These are phyloP conservation scores for Mobula hypostoma DNA, from an alignment of 2,113 vertebrate genomes.

Conservation along the genomic window DNA sequence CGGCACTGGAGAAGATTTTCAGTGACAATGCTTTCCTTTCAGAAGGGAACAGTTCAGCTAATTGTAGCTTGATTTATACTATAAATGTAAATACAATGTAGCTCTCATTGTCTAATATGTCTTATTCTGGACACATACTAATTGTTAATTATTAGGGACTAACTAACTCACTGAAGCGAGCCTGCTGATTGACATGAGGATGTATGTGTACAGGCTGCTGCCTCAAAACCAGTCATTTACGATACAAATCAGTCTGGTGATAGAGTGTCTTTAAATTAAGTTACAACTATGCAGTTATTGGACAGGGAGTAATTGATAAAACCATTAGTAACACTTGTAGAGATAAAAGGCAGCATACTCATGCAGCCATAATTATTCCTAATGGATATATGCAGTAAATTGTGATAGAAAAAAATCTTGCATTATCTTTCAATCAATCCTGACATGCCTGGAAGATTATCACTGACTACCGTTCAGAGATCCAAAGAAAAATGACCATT, in stretches of 20 bases:
- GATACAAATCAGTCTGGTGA: slow-evolving; percentile 79
- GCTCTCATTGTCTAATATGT: slow-evolving; percentile 52
- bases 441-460: slow-evolving; percentile 67
- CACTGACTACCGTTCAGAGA: slow-evolving; percentile 55
- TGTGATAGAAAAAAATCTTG: slow-evolving; percentile 69
- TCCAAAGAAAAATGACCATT: slow-evolving; percentile 56
- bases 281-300: slow-evolving; percentile 92
- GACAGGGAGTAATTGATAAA: slow-evolving; percentile 94
- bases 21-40: slow-evolving; percentile 32
- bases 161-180: slow-evolving; percentile 75
- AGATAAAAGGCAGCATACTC: slow-evolving; percentile 94
- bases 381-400: slow-evolving; percentile 94
- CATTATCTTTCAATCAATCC: slow-evolving; percentile 78
- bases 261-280: slow-evolving; percentile 87
- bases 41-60: slow-evolving; percentile 26
- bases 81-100: slow-evolving; percentile 40
- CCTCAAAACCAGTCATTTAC: slow-evolving; percentile 79
- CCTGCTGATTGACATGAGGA: slow-evolving; percentile 53
- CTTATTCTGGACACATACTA: slow-evolving; percentile 62
- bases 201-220: slow-evolving; percentile 51
- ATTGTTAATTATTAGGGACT: slow-evolving; percentile 82
- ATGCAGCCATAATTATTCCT: slow-evolving; percentile 90
- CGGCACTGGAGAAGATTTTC: slow-evolving; percentile 10
- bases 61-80: slow-evolving; percentile 38
- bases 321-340: slow-evolving; percentile 98